phyloP scores from a whole-genome alignment of 2,113 vertebrate genomes.

The Eudyptes chrysolophus region DNA sequence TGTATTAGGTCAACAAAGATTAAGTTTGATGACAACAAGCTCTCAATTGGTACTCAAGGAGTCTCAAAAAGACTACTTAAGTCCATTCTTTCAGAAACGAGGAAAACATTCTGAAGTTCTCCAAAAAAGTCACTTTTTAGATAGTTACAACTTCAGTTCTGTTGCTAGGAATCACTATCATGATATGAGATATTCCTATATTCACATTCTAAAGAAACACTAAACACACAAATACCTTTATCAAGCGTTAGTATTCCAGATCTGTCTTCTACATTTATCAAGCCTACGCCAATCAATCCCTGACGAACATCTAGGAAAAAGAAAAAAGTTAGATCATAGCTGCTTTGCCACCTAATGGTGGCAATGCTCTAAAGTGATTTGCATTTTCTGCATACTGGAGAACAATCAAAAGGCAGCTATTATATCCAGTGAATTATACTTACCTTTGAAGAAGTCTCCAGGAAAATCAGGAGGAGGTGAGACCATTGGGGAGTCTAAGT shows the following conservation, averaged over 20 bases:
- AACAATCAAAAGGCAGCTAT: background rate
- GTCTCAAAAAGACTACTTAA: background rate
- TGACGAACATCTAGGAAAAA: constrained; percentile 86
- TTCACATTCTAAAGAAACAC: background rate
- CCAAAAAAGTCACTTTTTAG: background rate
- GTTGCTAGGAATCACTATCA: background rate
- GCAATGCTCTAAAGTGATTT: background rate
- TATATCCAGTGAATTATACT: background rate
- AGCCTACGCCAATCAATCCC: constrained; percentile 93
- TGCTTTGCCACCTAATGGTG: background rate
- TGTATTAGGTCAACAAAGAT: background rate
- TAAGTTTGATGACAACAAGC: background rate
- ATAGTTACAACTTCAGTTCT: background rate
- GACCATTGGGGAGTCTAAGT: constrained; percentile 90
- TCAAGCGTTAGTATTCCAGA: constrained; percentile 89
- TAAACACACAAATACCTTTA: constrained; percentile 82
- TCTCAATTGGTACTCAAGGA: background rate
- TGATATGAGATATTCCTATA: rapidly evolving
- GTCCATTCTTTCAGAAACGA: background rate
- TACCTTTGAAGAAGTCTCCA: constrained; percentile 99
- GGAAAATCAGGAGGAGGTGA: constrained; percentile 90
- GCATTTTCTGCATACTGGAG: background rate
- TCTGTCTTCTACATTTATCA: constrained; percentile 94
- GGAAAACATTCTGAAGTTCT: background rate
- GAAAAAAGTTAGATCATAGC: background rate